These are phyloP conservation scores for Sprattus sprattus DNA, from an alignment of 2,113 vertebrate species.

Conservation along the genomic window DNA sequence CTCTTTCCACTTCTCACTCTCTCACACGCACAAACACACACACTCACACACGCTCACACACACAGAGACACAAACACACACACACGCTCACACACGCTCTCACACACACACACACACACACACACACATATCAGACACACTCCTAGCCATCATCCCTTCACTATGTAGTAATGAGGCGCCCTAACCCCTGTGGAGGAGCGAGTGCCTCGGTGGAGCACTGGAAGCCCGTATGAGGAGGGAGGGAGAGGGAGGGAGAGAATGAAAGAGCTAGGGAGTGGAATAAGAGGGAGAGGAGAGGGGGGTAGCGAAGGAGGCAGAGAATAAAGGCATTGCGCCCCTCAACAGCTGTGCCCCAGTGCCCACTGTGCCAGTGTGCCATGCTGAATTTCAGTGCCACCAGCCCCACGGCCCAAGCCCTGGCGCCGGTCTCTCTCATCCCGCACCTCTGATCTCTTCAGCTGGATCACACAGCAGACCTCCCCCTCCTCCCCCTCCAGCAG, in stretches of 20 bases:
- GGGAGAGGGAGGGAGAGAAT: background rate
- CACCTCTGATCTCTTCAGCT: too few relatives aligned
- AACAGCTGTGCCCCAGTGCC: background rate
- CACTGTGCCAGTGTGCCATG: background rate
- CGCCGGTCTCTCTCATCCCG: background rate
- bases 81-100: background rate
- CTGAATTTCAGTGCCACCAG: background rate
- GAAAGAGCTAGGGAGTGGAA: slow-evolving; percentile 8
- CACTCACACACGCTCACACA: too few relatives aligned
- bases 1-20: background rate
- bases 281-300: slow-evolving; percentile 25
- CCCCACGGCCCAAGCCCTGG: background rate
- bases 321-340: background rate
- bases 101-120: background rate
- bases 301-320: background rate
- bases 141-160: slow-evolving; percentile 54
- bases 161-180: slow-evolving; percentile 55
- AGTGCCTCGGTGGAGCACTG: slow-evolving; percentile 60
- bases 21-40: background rate
- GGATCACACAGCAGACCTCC: too few relatives aligned
- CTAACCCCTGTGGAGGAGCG: slow-evolving; percentile 54
- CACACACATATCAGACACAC: background rate
- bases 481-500: too few relatives aligned
- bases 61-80: background rate
- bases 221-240: slow-evolving; percentile 45